Conservation (phyloP, 2,113 vertebrate species). For the Equus quagga region DNA sequence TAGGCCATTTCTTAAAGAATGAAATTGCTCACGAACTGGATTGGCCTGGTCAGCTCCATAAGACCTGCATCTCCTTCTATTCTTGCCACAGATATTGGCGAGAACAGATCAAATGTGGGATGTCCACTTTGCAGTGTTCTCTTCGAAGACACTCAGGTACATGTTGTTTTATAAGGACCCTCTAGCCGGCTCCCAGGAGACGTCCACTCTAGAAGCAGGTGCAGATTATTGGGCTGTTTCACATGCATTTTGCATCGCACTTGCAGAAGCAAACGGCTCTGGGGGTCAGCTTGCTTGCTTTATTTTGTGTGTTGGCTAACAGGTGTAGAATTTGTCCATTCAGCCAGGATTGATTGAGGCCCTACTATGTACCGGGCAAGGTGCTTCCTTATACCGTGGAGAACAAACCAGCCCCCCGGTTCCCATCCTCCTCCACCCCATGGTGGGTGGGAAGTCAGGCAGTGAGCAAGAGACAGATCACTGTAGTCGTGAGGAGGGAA, state of each 20-base stretch:
- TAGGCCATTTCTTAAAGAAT: not conserved
- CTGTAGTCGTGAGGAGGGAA: not conserved
- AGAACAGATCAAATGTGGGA: not conserved
- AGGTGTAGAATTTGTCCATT: not conserved
- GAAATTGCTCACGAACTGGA: not conserved
- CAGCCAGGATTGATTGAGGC: not conserved
- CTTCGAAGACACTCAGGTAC: not conserved
- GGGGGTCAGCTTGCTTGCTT: not conserved
- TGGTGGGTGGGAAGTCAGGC: not conserved
- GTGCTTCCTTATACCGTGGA: not conserved
- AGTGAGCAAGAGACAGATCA: not conserved
- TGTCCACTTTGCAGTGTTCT: not conserved
- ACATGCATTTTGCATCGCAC: not conserved
- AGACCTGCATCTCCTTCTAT: not conserved
- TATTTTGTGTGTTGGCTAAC: not conserved
- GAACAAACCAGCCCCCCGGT: not conserved
- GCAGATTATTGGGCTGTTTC: not conserved
- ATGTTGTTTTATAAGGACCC: not conserved
- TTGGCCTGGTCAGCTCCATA: not conserved
- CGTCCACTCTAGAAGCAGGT: not conserved
- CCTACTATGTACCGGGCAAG: not conserved
- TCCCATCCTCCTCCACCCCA: accelerated
- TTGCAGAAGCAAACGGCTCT: not conserved
- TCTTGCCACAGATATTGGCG: not conserved
- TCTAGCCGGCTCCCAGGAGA: not conserved